Evolutionary conservation across 2,797 vertebrate genomes (phyloP).

Genomic region (Pipistrellus pygmaeus): DNA sequence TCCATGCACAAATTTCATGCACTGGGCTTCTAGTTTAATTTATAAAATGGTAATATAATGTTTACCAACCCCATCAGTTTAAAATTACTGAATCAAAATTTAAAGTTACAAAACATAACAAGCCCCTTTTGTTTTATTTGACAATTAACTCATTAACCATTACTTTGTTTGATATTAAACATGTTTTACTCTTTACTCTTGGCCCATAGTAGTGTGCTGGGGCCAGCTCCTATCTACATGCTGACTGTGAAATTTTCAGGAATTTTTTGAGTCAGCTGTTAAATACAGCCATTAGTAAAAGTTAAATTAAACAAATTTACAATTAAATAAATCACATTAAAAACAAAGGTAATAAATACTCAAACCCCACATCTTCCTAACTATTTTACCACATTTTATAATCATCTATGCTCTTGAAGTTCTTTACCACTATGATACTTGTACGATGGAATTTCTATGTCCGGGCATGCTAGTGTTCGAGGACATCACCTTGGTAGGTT

Average conservation of each 20-base stretch:
- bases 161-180: background rate
- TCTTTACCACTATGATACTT: background rate
- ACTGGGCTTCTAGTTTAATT: background rate
- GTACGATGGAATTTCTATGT: background rate
- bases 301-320: background rate
- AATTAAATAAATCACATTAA: background rate
- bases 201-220: rapidly evolving
- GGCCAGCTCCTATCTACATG: background rate
- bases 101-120: background rate
- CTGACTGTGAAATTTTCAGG: background rate
- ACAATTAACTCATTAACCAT: background rate
- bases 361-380: background rate
- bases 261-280: background rate
- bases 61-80: background rate
- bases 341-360: background rate
- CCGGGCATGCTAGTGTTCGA: rapidly evolving
- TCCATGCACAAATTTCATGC: too few species aligned
- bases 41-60: background rate
- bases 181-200: background rate
- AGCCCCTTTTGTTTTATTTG: background rate
- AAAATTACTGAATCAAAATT: background rate
- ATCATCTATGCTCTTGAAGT: background rate
- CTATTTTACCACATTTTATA: background rate
- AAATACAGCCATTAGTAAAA: background rate
- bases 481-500: background rate